These are phyloP conservation scores for Cephus pygmeus DNA, from an alignment of 2,888 invertebrate genomes.

Conservation along the genomic window DNA sequence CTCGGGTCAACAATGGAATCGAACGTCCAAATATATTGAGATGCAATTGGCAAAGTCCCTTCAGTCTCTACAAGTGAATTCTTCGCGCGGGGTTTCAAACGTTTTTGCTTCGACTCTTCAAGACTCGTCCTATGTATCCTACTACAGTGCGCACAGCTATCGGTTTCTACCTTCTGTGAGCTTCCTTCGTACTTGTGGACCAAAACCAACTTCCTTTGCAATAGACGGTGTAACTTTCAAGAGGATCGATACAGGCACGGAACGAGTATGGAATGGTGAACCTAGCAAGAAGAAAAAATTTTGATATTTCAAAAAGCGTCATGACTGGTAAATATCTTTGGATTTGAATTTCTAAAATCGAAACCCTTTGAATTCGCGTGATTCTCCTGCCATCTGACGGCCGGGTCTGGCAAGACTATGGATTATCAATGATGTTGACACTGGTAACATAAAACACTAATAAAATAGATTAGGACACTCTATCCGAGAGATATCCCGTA, in stretches of 20 bases:
- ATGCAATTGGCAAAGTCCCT: constrained; percentile 21
- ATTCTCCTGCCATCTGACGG: not conserved
- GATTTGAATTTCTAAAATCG: not conserved
- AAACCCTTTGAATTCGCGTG: not conserved
- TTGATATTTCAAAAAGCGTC: not conserved
- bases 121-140: no score
- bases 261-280: not conserved
- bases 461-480: not conserved
- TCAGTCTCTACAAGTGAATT: constrained; percentile 34
- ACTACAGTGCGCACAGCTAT: not conserved
- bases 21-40: constrained; percentile 42
- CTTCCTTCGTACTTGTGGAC: not conserved
- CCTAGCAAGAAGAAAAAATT: not conserved
- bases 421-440: not conserved
- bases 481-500: not conserved
- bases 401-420: not conserved
- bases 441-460: not conserved
- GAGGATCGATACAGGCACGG: not conserved
- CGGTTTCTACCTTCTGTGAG: no score
- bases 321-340: not conserved
- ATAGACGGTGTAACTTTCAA: not conserved
- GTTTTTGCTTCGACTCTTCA: not conserved
- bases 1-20: constrained; percentile 36
- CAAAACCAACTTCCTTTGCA: not conserved
- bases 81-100: not conserved